phyloP scores from a whole-genome alignment of 2,113 vertebrate species.

The Rhinoptilus africanus region DNA sequence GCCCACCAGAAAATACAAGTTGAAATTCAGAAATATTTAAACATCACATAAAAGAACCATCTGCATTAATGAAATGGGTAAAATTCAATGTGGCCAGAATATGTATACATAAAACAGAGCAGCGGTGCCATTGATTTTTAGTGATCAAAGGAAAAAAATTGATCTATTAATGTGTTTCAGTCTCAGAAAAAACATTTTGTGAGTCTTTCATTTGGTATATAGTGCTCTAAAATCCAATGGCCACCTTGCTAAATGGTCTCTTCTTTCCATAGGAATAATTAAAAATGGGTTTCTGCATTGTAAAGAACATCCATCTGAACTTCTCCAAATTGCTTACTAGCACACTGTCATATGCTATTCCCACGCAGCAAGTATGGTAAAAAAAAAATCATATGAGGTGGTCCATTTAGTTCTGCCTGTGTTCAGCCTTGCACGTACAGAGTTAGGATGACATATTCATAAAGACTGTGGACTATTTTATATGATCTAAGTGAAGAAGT shows the following conservation, averaged over 20 bases:
- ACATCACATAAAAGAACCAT: neutral
- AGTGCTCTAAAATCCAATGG: neutral
- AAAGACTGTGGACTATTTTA: neutral
- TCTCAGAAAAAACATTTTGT: neutral
- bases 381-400: neutral
- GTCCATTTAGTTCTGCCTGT: neutral
- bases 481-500: neutral
- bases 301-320: neutral
- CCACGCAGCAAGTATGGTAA: neutral
- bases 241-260: neutral
- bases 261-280: neutral
- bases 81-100: neutral
- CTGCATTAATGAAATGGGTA: neutral
- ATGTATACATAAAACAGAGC: neutral
- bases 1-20: neutral
- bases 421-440: neutral
- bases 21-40: neutral
- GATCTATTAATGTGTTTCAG: neutral
- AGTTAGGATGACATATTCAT: neutral
- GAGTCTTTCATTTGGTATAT: neutral
- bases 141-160: constrained; percentile 24
- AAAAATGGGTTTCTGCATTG: neutral
- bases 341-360: neutral
- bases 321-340: neutral
- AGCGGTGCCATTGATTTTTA: constrained; percentile 12